Evolutionary conservation across 2,888 invertebrate genomes (phyloP).

Genomic region (Troides helena): DNA sequence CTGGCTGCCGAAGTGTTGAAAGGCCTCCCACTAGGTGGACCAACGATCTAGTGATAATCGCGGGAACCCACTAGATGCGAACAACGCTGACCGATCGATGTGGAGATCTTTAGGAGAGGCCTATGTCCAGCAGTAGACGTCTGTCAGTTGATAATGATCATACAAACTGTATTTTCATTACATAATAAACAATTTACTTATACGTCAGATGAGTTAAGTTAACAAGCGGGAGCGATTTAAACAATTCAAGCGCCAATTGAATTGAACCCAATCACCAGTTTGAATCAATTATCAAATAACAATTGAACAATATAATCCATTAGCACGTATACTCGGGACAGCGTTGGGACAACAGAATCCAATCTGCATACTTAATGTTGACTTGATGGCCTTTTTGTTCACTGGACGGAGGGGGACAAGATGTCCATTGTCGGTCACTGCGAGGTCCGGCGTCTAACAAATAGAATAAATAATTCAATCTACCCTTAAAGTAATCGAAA

Average conservation of each 20-base stretch:
- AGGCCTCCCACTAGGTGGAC: too few relatives aligned
- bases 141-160: too few relatives aligned
- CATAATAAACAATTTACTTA: not conserved
- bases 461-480: slow-evolving; percentile 48
- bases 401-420: slow-evolving; percentile 46
- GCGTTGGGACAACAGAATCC: slow-evolving; percentile 45
- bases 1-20: too few relatives aligned
- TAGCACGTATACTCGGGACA: slow-evolving; percentile 38
- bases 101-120: too few relatives aligned
- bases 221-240: not conserved
- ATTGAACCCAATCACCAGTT: slow-evolving; percentile 35
- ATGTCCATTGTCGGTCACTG: slow-evolving; percentile 57
- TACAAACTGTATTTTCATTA: too few relatives aligned
- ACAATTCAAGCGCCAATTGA: not conserved
- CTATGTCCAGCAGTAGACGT: too few relatives aligned
- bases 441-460: slow-evolving; percentile 55
- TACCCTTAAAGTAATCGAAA: too few relatives aligned
- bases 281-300: slow-evolving; percentile 46
- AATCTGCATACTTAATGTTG: slow-evolving; percentile 71
- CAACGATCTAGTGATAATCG: too few relatives aligned
- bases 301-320: slow-evolving; percentile 46
- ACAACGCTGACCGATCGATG: too few relatives aligned
- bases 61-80: too few relatives aligned
- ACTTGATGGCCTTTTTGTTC: slow-evolving; percentile 62
- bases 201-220: not conserved